These are phyloP conservation scores for Sorex maritimensis DNA, from an alignment of 2,797 vertebrate genomes.

Conservation along the genomic window DNA sequence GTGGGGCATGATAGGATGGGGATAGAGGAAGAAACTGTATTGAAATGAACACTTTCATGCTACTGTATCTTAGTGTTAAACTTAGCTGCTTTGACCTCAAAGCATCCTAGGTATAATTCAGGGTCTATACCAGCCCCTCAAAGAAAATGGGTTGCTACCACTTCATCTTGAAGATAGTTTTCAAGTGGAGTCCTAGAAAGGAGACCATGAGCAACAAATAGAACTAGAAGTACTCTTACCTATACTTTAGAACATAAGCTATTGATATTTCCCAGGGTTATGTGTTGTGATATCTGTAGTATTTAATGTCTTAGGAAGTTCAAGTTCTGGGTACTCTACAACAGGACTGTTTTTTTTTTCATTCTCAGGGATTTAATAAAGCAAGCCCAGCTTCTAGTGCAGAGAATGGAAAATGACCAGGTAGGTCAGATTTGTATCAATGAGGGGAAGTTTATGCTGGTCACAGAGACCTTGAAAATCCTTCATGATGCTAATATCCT, in stretches of 20 bases:
- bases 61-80: too few relatives aligned
- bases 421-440: slow-evolving; percentile 87
- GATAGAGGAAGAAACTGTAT: too few relatives aligned
- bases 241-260: neutral
- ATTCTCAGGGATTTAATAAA: slow-evolving; percentile 91
- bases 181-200: neutral
- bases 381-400: slow-evolving; percentile 92
- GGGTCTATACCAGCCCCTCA: neutral
- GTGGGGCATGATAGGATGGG: too few relatives aligned
- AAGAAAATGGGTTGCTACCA: neutral
- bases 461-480: neutral
- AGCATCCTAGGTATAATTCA: neutral
- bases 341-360: slow-evolving; percentile 50
- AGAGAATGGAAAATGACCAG: slow-evolving; percentile 93
- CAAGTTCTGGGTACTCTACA: neutral
- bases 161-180: neutral
- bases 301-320: neutral
- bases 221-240: neutral
- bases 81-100: too few relatives aligned
- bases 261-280: neutral
- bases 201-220: neutral
- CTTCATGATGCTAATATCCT: slow-evolving; percentile 2
- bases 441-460: neutral
- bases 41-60: too few relatives aligned
- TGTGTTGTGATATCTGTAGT: neutral